Evolutionary conservation across 2,888 invertebrate species (phyloP).

Genomic region (Ectemnius lituratus): DNA sequence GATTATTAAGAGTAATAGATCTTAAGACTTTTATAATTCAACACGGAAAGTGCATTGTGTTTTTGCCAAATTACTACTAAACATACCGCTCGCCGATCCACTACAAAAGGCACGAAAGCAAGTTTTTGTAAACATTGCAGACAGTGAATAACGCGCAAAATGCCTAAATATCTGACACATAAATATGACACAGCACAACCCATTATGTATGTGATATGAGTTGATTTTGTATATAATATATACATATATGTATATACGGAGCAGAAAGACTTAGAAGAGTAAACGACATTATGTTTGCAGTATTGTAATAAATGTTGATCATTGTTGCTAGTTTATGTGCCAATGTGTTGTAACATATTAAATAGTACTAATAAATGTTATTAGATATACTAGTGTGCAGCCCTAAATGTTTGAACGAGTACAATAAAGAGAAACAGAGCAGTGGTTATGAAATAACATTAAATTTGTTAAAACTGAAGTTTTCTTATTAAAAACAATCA

Average conservation of each 20-base stretch:
- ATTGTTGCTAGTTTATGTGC: constrained; percentile 75
- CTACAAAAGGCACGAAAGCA: not conserved
- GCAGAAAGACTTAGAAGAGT: constrained; percentile 58
- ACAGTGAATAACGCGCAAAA: constrained; percentile 22
- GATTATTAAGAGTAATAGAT: not conserved
- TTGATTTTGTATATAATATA: constrained; percentile 66
- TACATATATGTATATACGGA: constrained; percentile 29
- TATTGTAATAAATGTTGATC: constrained; percentile 73
- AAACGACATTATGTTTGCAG: constrained; percentile 64
- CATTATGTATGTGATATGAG: constrained; percentile 62
- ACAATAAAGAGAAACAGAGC: not conserved
- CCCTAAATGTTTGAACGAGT: not conserved
- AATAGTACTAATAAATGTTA: constrained; percentile 72
- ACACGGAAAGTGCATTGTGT: not conserved
- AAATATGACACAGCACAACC: constrained; percentile 46
- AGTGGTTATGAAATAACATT: not conserved
- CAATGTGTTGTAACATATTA: constrained; percentile 69
- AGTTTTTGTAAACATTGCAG: constrained; percentile 19
- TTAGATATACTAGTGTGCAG: constrained; percentile 57
- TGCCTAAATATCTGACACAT: constrained; percentile 61
- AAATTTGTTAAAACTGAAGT: not conserved
- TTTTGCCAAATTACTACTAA: not conserved
- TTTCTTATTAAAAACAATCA: constrained; percentile 2
- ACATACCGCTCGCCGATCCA: constrained; percentile 1
- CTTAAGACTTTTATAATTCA: no score